phyloP scores from a whole-genome alignment of 2,113 vertebrate genomes.

The Zapornia atra region DNA sequence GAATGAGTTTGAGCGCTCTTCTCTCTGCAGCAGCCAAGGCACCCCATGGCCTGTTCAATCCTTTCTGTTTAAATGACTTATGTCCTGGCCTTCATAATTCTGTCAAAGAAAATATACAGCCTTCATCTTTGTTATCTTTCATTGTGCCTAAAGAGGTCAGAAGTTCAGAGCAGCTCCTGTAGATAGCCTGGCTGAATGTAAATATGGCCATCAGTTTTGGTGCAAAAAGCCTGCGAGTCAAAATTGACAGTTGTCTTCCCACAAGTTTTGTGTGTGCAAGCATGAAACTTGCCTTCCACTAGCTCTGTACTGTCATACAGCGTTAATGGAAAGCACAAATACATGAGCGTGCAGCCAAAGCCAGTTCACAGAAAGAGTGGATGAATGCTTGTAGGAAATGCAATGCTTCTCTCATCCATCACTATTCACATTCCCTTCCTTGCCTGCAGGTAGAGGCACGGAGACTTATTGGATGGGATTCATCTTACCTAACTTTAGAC shows the following conservation, averaged over 20 bases:
- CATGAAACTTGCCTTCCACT: conserved; percentile 21
- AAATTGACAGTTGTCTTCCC: conserved; percentile 53
- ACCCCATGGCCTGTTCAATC: not conserved
- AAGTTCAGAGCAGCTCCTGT: conserved; percentile 53
- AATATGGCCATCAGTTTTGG: conserved; percentile 54
- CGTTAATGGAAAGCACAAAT: not conserved
- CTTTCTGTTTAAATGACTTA: conserved; percentile 61
- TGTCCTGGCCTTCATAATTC: conserved; percentile 64
- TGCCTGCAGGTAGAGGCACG: conserved; percentile 49
- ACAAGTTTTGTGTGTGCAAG: conserved; percentile 59
- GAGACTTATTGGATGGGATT: conserved; percentile 60
- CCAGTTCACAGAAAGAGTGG: not conserved
- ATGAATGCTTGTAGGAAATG: conserved; percentile 57
- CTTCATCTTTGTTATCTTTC: conserved; percentile 70
- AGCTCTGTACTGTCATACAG: not conserved
- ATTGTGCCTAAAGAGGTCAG: conserved; percentile 69
- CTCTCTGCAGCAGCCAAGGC: not conserved
- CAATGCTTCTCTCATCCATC: conserved; percentile 59
- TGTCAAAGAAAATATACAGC: conserved; percentile 67
- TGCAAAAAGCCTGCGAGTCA: conserved; percentile 18
- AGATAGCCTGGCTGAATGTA: conserved; percentile 58
- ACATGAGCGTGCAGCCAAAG: not conserved
- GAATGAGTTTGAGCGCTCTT: not conserved
- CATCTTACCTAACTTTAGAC: conserved; percentile 65
- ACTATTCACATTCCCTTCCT: conserved; percentile 59